A percentile compares a stretch with the other conserved stretches of the same genome.
Evolutionary conservation across 1,140 invertebrate species (phyloP).

Genomic region (Nylanderia fulva): DNA sequence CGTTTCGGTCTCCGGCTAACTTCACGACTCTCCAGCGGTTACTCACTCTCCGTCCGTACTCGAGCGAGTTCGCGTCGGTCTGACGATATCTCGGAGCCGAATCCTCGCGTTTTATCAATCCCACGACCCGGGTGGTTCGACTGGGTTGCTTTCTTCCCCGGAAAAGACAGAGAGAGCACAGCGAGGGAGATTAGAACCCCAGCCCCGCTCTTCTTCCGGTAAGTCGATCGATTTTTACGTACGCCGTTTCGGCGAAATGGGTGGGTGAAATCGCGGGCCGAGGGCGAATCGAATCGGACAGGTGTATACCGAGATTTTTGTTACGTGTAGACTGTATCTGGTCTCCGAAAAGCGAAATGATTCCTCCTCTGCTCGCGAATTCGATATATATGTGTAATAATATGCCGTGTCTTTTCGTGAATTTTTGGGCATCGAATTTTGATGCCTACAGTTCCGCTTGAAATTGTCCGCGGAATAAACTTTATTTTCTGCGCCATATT

Average conservation of each 20-base stretch:
- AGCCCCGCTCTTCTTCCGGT: slow-evolving; percentile 40
- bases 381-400: not conserved
- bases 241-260: not conserved
- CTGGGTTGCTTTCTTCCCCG: not conserved
- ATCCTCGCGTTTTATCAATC: not conserved
- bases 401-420: not conserved
- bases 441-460: too few species aligned
- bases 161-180: too few species aligned
- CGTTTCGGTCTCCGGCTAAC: slow-evolving; percentile 56
- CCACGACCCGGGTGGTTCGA: slow-evolving; percentile 8
- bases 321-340: not conserved
- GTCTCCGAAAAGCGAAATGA: not conserved
- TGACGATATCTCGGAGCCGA: not conserved
- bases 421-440: too few species aligned
- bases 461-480: not conserved
- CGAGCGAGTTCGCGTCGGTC: not conserved
- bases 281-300: not conserved
- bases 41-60: not conserved
- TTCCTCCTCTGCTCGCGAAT: not conserved
- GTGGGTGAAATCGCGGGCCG: not conserved
- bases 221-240: slow-evolving; percentile 42
- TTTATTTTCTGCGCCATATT: too few species aligned
- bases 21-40: not conserved
- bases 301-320: not conserved
- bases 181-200: not conserved